Percentiles rank a stretch among this genome's conserved stretches.
phyloP scores from a whole-genome alignment of 2,888 invertebrate genomes.

The Pilophorus perplexus region DNA sequence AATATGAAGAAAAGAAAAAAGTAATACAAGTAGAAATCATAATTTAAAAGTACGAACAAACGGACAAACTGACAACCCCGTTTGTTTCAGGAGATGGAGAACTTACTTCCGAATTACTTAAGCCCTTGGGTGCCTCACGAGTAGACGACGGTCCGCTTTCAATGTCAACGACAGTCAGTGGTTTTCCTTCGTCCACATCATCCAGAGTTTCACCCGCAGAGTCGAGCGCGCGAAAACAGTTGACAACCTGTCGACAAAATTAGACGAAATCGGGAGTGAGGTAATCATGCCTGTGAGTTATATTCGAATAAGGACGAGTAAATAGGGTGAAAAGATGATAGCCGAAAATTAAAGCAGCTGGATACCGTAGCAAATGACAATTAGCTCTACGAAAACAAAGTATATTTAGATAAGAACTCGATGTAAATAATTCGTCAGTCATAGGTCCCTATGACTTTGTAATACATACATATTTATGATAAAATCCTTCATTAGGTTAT shows the following conservation, averaged over 20 bases:
- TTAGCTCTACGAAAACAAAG: neutral
- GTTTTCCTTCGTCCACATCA: constrained; percentile 49
- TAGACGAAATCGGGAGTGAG: neutral
- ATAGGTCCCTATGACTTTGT: no score
- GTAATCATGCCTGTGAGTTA: neutral
- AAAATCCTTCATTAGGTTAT: no score
- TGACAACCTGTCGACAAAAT: constrained; percentile 55
- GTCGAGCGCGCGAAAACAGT: constrained; percentile 57
- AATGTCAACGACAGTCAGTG: constrained; percentile 61
- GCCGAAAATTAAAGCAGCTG: no score
- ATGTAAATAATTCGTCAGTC: constrained; percentile 7
- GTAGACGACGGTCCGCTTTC: constrained; percentile 52
- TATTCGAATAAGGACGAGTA: neutral
- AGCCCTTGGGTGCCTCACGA: constrained; percentile 45
- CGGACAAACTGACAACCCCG: no score
- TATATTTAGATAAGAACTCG: constrained; percentile 3
- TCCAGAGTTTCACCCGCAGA: constrained; percentile 47
- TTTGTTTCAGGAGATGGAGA: constrained; percentile 39
- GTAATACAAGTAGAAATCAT: no score
- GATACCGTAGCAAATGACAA: no score
- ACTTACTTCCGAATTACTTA: constrained; percentile 45
- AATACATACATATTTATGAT: constrained; percentile 21
- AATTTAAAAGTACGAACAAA: no score
- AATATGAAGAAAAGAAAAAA: no score
- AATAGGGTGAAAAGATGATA: neutral